These are phyloP conservation scores for Yponomeuta cagnagella DNA, from an alignment of 2,888 invertebrate species.

Conservation along the genomic window DNA sequence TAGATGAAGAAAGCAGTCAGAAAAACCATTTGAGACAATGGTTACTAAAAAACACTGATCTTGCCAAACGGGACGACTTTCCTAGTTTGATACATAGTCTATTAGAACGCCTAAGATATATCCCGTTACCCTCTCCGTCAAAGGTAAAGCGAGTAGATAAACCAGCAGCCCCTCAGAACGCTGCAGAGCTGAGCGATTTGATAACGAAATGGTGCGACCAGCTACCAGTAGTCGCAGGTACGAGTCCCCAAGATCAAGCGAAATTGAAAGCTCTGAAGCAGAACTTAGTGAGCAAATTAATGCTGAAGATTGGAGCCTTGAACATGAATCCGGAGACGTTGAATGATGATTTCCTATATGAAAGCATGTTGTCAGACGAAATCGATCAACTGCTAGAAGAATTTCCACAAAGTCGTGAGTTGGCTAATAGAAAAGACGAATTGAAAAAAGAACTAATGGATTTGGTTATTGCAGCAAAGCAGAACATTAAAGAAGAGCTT, in stretches of 20 bases:
- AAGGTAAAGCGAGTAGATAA: neutral
- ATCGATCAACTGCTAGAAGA: slow-evolving; percentile 31
- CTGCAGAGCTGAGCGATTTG: slow-evolving; percentile 14
- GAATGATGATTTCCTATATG: slow-evolving; percentile 38
- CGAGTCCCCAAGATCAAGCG: slow-evolving; percentile 25
- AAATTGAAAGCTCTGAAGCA: slow-evolving; percentile 31
- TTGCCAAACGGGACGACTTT: neutral
- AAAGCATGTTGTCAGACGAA: slow-evolving; percentile 38
- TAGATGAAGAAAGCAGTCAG: neutral
- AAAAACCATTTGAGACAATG: neutral
- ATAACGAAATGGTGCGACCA: slow-evolving; percentile 35
- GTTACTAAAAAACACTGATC: neutral
- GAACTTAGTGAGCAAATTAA: slow-evolving; percentile 31
- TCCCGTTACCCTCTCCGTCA: neutral
- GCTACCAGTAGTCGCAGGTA: slow-evolving; percentile 27
- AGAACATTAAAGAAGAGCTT: slow-evolving; percentile 31
- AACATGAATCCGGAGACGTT: slow-evolving; percentile 43
- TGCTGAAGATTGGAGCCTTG: slow-evolving; percentile 38
- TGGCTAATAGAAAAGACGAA: slow-evolving; percentile 24
- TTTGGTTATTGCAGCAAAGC: slow-evolving; percentile 31
- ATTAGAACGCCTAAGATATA: neutral
- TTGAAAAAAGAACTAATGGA: slow-evolving; percentile 32
- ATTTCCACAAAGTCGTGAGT: slow-evolving; percentile 24
- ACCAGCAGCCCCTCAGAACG: neutral
- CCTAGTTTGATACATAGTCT: neutral